Evolutionary conservation across 2,888 invertebrate genomes (phyloP).

Genomic region (Choristoneura rosaceana): DNA sequence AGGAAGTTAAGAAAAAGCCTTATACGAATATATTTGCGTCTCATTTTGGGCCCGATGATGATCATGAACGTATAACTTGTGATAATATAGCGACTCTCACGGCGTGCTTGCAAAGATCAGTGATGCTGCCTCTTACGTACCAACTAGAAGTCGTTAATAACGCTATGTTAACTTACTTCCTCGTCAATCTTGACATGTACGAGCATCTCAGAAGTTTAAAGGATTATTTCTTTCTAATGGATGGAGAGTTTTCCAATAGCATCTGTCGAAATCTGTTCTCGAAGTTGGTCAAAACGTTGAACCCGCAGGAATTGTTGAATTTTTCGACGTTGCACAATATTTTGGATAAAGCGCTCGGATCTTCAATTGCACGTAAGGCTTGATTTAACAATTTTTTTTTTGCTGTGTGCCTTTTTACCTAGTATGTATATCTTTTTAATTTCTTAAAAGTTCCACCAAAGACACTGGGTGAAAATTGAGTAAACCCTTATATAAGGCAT

Average conservation of each 20-base stretch:
- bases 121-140: constrained; percentile 88
- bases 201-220: constrained; percentile 90
- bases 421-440: too few relatives aligned
- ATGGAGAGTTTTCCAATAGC: constrained; percentile 91
- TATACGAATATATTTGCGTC: constrained; percentile 72
- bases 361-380: constrained; percentile 86
- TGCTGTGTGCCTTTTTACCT: too few relatives aligned
- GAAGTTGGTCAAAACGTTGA: constrained; percentile 87
- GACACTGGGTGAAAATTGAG: too few relatives aligned
- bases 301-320: constrained; percentile 89
- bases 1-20: constrained; percentile 76
- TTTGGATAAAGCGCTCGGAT: constrained; percentile 88
- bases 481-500: too few relatives aligned
- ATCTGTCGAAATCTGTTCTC: constrained; percentile 89
- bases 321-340: constrained; percentile 89
- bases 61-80: constrained; percentile 63
- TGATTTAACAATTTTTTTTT: too few relatives aligned
- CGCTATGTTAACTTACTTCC: constrained; percentile 89
- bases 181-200: constrained; percentile 88
- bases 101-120: constrained; percentile 87
- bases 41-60: constrained; percentile 58
- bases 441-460: too few relatives aligned
- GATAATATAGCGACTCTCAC: constrained; percentile 82
- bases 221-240: constrained; percentile 91
- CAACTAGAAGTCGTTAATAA: constrained; percentile 90